phyloP scores from a whole-genome alignment of 92 coral and sea anemone species.

The Blastomussa wellsi region DNA sequence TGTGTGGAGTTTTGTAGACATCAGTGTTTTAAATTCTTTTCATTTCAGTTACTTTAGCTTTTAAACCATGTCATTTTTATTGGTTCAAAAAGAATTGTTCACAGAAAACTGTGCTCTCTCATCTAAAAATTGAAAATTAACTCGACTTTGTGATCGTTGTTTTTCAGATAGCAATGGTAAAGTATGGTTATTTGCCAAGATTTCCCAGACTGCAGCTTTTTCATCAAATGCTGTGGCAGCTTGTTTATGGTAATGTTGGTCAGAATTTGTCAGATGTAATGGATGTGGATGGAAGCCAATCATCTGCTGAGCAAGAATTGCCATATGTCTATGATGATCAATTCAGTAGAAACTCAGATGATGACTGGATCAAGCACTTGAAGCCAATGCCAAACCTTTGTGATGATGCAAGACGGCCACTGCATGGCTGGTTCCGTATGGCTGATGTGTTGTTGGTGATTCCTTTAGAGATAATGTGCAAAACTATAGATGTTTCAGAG shows the following conservation, averaged over 20 bases:
- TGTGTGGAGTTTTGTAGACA: too few relatives aligned
- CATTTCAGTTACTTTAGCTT: too few relatives aligned
- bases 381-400: conserved; percentile 43
- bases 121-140: too few relatives aligned
- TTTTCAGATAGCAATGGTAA: conserved; percentile 35
- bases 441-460: conserved; percentile 60
- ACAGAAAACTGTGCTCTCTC: too few relatives aligned
- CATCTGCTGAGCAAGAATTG: conserved; percentile 2
- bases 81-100: too few relatives aligned
- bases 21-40: too few relatives aligned
- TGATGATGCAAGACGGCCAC: conserved; percentile 28
- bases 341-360: conserved; percentile 27
- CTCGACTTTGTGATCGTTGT: too few relatives aligned
- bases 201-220: conserved; percentile 68
- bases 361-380: conserved; percentile 59
- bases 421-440: conserved; percentile 68
- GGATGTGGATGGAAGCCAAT: neutral
- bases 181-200: conserved; percentile 67
- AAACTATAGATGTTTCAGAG: conserved; percentile 48
- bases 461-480: conserved; percentile 76
- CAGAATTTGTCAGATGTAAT: neutral
- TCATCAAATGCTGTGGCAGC: conserved; percentile 78
- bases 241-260: conserved; percentile 49
- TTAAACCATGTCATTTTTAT: too few relatives aligned
- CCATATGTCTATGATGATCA: neutral